Base-by-base conservation (phyloP, 2,888 invertebrate genomes). In the Erpobdella octoculata region DNA sequence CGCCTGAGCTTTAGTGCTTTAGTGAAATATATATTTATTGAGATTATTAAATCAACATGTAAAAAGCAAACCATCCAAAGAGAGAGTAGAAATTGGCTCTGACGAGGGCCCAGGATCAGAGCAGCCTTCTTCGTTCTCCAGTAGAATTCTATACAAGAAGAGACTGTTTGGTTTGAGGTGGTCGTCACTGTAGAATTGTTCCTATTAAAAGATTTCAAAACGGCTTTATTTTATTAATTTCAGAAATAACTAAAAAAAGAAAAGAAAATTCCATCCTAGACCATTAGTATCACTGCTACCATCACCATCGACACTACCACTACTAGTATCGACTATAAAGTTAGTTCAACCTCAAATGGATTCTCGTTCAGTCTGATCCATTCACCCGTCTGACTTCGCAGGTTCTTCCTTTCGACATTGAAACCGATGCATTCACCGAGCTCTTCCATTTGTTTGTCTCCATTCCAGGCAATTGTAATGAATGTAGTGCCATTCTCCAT, bases 121-220 rank as follows among this genome's bases (percentile, higher is more conserved):
- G 9, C n/a, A n/a, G 8, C 62, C 62, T 62, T 62, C 62, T 28
- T 62, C 62, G 31, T 62, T 62, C n/a, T 62, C 62, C 9, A 35
- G 31, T 12, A 28, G 8, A n/a, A 62, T n/a, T 33, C 62, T 31
- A 35, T 62, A 62, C 31, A 62, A n/a, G 62, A 62, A 62, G n/a
- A 33, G 33, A 62, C 62, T 62, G 62, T 62, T 62, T 4, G 62
- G 31, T 18, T 62, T 62, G 31, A 62, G 18, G 9, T 33, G 6
- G 33, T 33, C 31, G 33, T 6, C 62, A 5, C 9, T 62, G 62
- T 33, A 62, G 5, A 3, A 15, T 8, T n/a, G 21, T 28, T 31
- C 62, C 62, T 62, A n/a, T 15, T 12, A 15, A n/a, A n/a, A n/a
- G n/a, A n/a, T n/a, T n/a, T n/a, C n/a, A n/a, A n/a, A n/a, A n/a